These are phyloP conservation scores for Microcaecilia unicolor DNA, from an alignment of 2,797 vertebrate species.

Conservation along the genomic window DNA sequence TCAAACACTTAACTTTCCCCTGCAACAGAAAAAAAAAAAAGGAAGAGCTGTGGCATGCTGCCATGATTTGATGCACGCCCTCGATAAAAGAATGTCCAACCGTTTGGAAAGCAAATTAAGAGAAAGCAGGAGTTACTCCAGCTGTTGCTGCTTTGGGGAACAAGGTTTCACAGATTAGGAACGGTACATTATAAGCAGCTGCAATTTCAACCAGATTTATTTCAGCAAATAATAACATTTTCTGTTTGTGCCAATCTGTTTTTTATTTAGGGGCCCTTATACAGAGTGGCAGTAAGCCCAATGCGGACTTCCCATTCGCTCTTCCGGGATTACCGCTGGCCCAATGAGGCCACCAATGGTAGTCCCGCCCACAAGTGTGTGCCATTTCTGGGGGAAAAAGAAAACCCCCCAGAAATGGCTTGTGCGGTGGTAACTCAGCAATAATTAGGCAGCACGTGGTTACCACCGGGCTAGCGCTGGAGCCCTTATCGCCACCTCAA, in stretches of 20 bases:
- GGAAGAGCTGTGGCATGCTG: constrained; percentile 1
- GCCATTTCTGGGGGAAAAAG: no score
- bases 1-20: not conserved
- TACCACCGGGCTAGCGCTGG: no score
- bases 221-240: constrained; percentile 7
- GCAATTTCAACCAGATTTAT: constrained; percentile 10
- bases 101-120: constrained; percentile 6
- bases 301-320: no score
- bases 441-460: no score
- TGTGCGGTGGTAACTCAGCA: no score
- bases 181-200: constrained; percentile 16
- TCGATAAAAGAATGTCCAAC: not conserved
- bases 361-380: no score
- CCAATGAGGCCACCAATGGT: no score
- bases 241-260: not conserved
- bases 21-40: not conserved
- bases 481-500: no score
- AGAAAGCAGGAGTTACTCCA: constrained; percentile 4
- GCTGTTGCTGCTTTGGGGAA: constrained; percentile 13
- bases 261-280: no score
- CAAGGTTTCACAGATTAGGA: constrained; percentile 10
- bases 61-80: constrained; percentile 1
- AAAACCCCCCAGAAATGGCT: no score
- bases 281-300: no score
- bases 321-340: no score